These are phyloP conservation scores for Dromococcyx pavoninus DNA, from an alignment of 2,797 vertebrate species.

Conservation along the genomic window DNA sequence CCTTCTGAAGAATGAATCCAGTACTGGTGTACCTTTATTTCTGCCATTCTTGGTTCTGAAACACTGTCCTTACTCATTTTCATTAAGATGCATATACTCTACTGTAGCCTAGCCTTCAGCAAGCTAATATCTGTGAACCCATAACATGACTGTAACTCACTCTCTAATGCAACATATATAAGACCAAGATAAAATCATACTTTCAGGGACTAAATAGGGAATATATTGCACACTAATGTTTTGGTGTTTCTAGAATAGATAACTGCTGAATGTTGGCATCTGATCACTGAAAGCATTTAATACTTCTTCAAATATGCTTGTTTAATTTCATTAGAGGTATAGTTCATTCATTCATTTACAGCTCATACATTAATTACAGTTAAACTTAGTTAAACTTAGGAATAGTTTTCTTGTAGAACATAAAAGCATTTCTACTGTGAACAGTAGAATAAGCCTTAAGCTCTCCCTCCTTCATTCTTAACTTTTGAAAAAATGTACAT, in stretches of 20 bases:
- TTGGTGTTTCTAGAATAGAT: not conserved
- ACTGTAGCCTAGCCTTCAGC: not conserved
- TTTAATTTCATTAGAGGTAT: conserved; percentile 70
- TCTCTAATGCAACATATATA: not conserved
- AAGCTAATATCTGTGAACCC: not conserved
- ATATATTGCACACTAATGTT: conserved; percentile 11
- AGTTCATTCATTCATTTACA: too few species aligned
- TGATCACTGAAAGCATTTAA: conserved; percentile 35
- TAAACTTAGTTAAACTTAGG: conserved; percentile 33
- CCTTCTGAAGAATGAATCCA: not conserved
- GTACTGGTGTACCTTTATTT: not conserved
- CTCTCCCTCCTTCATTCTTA: not conserved
- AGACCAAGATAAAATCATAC: not conserved
- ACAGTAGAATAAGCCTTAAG: not conserved
- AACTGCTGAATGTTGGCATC: conserved; percentile 37
- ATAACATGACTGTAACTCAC: not conserved
- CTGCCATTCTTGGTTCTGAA: conserved; percentile 32
- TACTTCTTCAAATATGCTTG: conserved; percentile 24
- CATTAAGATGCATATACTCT: not conserved
- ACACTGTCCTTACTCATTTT: not conserved
- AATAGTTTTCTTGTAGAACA: conserved; percentile 13
- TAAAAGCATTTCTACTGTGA: not conserved
- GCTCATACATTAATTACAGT: conserved; percentile 65
- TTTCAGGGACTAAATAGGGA: not conserved
- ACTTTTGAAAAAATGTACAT: not conserved